Percentiles rank a stretch among this genome's conserved stretches.
phyloP scores from a whole-genome alignment of 2,113 vertebrate species.

The Thymallus thymallus region DNA sequence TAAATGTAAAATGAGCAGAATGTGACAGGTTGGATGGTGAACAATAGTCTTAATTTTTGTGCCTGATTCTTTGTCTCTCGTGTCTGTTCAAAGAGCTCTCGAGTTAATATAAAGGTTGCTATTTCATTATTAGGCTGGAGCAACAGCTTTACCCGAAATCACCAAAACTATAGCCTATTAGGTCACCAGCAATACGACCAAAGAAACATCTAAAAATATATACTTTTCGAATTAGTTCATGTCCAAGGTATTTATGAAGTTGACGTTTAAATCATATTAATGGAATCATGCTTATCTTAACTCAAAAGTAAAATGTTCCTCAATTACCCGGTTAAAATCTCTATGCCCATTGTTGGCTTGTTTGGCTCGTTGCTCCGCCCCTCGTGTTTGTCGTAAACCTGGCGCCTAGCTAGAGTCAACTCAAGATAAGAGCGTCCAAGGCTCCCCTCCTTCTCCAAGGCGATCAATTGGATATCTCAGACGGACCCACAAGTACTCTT shows the following conservation, averaged over 20 bases:
- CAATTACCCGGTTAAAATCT: slow-evolving; percentile 65
- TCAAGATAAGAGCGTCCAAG: slow-evolving; percentile 69
- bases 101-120: neutral
- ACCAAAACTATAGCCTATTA: neutral
- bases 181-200: neutral
- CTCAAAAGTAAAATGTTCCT: slow-evolving; percentile 48
- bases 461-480: slow-evolving; percentile 62
- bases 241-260: neutral
- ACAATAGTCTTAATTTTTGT: neutral
- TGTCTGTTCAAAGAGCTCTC: slow-evolving; percentile 2
- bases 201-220: neutral
- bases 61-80: neutral
- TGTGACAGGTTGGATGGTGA: too few species aligned
- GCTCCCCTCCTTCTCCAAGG: slow-evolving; percentile 63
- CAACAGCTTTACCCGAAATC: neutral
- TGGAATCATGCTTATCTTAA: slow-evolving; percentile 44
- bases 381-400: slow-evolving; percentile 80
- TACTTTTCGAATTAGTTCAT: neutral
- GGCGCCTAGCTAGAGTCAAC: slow-evolving; percentile 77
- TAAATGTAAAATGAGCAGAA: too few species aligned
- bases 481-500: slow-evolving; percentile 43
- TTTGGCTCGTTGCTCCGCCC: slow-evolving; percentile 75
- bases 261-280: slow-evolving; percentile 24
- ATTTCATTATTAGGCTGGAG: neutral
- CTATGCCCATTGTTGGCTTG: slow-evolving; percentile 71